phyloP scores from a whole-genome alignment of 2,797 vertebrate species.

The Pampus argenteus region DNA sequence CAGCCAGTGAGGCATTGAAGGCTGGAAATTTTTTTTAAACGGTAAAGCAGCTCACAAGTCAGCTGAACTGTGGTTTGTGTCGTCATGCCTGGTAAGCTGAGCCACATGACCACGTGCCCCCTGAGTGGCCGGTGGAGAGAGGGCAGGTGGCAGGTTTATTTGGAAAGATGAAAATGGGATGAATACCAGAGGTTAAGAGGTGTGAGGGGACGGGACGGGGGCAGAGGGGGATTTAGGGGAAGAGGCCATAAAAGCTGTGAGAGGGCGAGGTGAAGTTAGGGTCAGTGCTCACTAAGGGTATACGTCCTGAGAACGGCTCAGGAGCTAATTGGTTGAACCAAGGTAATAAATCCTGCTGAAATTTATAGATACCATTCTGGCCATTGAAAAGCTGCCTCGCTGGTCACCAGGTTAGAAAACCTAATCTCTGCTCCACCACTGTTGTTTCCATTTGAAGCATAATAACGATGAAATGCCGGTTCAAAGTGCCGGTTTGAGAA shows the following conservation, averaged over 20 bases:
- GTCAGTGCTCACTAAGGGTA: constrained; percentile 82
- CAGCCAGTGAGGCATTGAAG: constrained; percentile 15
- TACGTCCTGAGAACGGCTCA: constrained; percentile 71
- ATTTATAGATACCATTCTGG: constrained; percentile 77
- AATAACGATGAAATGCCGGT: constrained; percentile 31
- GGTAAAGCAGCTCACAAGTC: constrained; percentile 37
- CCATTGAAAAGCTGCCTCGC: constrained; percentile 65
- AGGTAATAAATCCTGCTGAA: constrained; percentile 80
- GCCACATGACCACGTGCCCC: constrained; percentile 55
- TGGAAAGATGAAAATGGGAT: constrained; percentile 83
- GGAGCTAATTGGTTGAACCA: constrained; percentile 79
- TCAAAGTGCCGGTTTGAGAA: neutral
- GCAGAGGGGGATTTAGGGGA: constrained; percentile 42
- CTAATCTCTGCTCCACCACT: constrained; percentile 28
- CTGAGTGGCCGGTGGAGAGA: constrained; percentile 38
- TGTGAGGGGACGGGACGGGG: constrained; percentile 59
- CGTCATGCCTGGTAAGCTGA: constrained; percentile 56
- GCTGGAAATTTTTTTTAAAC: constrained; percentile 10
- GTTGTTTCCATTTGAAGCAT: constrained; percentile 27
- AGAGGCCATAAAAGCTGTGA: constrained; percentile 80
- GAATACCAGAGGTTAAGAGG: constrained; percentile 86
- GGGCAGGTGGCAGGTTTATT: constrained; percentile 81
- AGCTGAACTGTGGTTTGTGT: constrained; percentile 54
- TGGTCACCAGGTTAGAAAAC: constrained; percentile 66
- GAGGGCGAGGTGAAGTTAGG: constrained; percentile 83